Conservation (phyloP, 53 echinoderm and acorn worm species). For the Holothuria leucospilota region DNA sequence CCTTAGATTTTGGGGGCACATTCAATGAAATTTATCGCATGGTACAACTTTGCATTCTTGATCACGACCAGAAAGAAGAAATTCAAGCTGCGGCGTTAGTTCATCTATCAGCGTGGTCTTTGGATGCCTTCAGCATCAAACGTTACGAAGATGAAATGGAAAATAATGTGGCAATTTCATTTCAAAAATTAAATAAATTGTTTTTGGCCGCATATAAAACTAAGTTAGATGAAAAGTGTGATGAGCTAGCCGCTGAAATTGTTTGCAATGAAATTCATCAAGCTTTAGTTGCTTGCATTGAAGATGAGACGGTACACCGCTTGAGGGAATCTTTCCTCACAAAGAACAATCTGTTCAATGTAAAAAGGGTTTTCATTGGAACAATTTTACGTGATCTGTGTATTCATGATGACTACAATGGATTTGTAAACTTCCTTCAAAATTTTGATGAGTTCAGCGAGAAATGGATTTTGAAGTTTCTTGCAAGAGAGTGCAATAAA, state of each 20-base stretch:
- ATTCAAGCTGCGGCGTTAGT: slow-evolving; percentile 25
- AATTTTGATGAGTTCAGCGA: slow-evolving; percentile 1
- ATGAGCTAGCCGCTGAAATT: not conserved
- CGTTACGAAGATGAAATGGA: not conserved
- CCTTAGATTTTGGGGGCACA: not conserved
- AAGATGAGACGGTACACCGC: not conserved
- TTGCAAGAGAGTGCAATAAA: slow-evolving; percentile 33
- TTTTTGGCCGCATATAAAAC: not conserved
- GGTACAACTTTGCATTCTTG: slow-evolving; percentile 20
- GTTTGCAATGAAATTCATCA: slow-evolving; percentile 3
- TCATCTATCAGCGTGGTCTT: slow-evolving; percentile 24
- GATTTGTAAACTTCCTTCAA: slow-evolving; percentile 11
- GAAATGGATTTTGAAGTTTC: slow-evolving; percentile 41
- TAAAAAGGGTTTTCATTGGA: slow-evolving; percentile 26
- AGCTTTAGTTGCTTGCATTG: not conserved
- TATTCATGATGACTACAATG: slow-evolving; percentile 8
- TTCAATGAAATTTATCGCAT: slow-evolving; percentile 22
- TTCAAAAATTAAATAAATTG: not conserved
- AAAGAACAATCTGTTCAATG: not conserved
- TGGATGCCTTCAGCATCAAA: not conserved
- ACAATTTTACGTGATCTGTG: slow-evolving; percentile 37
- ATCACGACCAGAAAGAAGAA: not conserved
- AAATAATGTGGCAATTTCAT: not conserved
- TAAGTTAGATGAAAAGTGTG: not conserved
- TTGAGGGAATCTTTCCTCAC: not conserved